A percentile compares a stretch with the other conserved stretches of the same genome.
These are phyloP conservation scores for Rhopalosiphum padi DNA, from an alignment of 1,140 invertebrate genomes.

Conservation along the genomic window DNA sequence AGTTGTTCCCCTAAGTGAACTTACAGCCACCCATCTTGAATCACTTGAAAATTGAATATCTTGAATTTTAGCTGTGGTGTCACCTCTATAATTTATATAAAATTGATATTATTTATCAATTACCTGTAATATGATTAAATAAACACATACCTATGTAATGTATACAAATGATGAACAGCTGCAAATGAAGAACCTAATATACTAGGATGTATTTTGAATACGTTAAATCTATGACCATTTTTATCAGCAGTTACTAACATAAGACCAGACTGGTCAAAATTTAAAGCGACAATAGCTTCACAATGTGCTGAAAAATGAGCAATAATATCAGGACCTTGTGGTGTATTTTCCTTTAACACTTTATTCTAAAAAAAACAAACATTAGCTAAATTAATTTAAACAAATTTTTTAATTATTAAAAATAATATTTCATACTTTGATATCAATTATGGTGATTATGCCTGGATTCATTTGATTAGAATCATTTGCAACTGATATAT, in stretches of 20 bases:
- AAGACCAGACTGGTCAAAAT: conserved; percentile 92
- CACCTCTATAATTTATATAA: conserved; percentile 65
- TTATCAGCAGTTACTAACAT: conserved; percentile 91
- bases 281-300: conserved; percentile 87
- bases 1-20: conserved; percentile 93
- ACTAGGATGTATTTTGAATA: conserved; percentile 94
- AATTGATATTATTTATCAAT: neutral
- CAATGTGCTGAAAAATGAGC: conserved; percentile 95
- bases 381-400: neutral
- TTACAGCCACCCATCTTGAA: conserved; percentile 93
- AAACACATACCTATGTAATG: conserved; percentile 82
- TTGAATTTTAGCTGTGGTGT: conserved; percentile 83
- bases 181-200: conserved; percentile 85
- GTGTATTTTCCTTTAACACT: conserved; percentile 58
- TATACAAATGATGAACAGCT: conserved; percentile 95
- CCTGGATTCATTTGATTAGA: conserved; percentile 73
- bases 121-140: neutral
- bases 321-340: conserved; percentile 59
- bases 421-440: conserved; percentile 68
- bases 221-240: conserved; percentile 94
- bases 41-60: conserved; percentile 90
- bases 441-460: conserved; percentile 87
- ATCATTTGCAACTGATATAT: conserved; percentile 53
- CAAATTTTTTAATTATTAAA: neutral
- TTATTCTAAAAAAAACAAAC: conserved; percentile 58